phyloP scores from a whole-genome alignment of 1,140 invertebrate genomes.

The Scaptomyza hsui region DNA sequence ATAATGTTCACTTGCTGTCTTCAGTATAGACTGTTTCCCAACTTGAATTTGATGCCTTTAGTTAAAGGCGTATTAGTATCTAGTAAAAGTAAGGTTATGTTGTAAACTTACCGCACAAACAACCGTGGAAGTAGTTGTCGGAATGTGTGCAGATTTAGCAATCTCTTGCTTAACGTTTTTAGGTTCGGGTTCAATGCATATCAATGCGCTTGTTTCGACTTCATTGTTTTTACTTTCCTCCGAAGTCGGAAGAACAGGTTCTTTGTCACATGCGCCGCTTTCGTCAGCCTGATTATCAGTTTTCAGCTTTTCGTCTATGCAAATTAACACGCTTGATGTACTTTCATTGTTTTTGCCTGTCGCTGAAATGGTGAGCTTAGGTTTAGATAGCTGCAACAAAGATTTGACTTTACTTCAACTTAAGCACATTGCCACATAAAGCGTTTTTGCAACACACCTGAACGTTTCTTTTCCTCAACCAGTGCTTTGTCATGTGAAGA shows the following conservation, averaged over 20 bases:
- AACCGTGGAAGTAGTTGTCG: background rate
- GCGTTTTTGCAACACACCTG: background rate
- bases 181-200: background rate
- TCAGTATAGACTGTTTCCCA: conserved; percentile 62
- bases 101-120: conserved; percentile 8
- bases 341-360: background rate
- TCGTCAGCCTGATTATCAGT: background rate
- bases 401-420: background rate
- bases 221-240: background rate
- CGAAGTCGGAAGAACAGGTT: background rate
- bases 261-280: too few relatives aligned
- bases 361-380: background rate
- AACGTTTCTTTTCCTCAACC: background rate
- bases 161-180: too few relatives aligned
- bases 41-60: conserved; percentile 27
- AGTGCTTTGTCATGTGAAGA: background rate
- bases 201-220: background rate
- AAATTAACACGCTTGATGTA: background rate
- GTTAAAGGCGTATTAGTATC: conserved; percentile 3
- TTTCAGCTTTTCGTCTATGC: background rate
- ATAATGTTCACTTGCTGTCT: conserved; percentile 17
- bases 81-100: background rate
- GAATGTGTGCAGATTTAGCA: background rate
- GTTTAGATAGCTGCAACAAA: background rate
- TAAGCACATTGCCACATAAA: background rate